Evolutionary conservation across 2,797 vertebrate species (phyloP).

Genomic region (Sebastes itinus): DNA sequence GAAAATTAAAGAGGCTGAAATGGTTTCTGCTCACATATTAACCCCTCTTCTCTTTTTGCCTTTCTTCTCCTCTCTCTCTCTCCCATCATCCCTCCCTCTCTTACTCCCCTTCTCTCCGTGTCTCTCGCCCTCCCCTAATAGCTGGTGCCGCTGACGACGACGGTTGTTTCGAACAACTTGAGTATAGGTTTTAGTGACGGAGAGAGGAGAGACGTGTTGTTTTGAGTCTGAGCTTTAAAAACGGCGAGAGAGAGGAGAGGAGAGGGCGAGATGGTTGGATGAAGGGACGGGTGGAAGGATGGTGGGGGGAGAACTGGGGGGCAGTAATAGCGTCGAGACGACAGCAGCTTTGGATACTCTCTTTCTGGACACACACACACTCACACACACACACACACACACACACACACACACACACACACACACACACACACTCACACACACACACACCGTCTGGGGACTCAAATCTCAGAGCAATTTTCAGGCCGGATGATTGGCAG

Average conservation of each 20-base stretch:
- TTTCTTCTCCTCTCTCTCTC: slow-evolving; percentile 24
- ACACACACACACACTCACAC: slow-evolving; percentile 39
- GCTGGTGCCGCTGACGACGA: slow-evolving; percentile 48
- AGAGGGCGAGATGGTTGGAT: slow-evolving; percentile 49
- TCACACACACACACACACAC: slow-evolving; percentile 30
- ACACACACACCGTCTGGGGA: slow-evolving; percentile 81
- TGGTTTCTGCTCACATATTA: slow-evolving; percentile 80
- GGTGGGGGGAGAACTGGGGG: fast-evolving
- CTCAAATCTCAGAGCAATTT: slow-evolving; percentile 92
- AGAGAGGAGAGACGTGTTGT: slow-evolving; percentile 62
- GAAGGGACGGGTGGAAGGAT: slow-evolving; percentile 52
- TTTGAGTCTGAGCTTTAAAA: slow-evolving; percentile 72
- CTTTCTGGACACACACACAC: slow-evolving; percentile 36
- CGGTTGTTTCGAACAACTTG: slow-evolving; percentile 52
- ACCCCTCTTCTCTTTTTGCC: slow-evolving; percentile 63
- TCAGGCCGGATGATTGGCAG: slow-evolving; percentile 86
- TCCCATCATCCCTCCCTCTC: slow-evolving; percentile 42
- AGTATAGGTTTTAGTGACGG: slow-evolving; percentile 71
- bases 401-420: slow-evolving; percentile 14
- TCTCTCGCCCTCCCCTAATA: slow-evolving; percentile 59
- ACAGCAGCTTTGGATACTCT: slow-evolving; percentile 68
- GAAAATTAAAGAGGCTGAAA: slow-evolving; percentile 83
- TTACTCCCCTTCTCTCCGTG: slow-evolving; percentile 41
- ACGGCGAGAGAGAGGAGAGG: slow-evolving; percentile 32
- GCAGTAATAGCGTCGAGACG: slow-evolving; percentile 70